phyloP scores from a whole-genome alignment of 2,797 vertebrate genomes.

The Danio kyathit region DNA sequence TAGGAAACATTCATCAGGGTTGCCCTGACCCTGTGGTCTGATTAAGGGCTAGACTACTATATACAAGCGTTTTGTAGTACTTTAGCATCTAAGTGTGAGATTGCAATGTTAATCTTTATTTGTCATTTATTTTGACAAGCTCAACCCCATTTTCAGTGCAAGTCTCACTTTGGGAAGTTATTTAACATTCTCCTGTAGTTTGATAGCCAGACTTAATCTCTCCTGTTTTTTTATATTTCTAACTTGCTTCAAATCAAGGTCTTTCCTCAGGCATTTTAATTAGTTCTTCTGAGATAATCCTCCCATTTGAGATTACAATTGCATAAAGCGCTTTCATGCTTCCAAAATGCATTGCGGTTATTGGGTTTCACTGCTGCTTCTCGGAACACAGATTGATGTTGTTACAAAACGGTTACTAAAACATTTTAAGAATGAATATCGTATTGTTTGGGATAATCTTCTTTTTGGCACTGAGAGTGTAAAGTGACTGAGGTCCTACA shows the following conservation, averaged over 20 bases:
- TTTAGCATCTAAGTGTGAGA: background rate
- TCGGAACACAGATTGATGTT: slow-evolving; percentile 24
- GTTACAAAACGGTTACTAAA: slow-evolving; percentile 34
- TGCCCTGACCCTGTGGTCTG: too few species aligned
- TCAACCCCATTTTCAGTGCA: background rate
- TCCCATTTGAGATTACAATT: slow-evolving; percentile 38
- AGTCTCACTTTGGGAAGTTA: slow-evolving; percentile 7
- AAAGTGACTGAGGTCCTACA: background rate
- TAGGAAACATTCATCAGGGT: too few species aligned
- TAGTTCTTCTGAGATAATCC: slow-evolving; percentile 48
- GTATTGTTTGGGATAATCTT: slow-evolving; percentile 20
- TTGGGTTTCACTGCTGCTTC: slow-evolving; percentile 11
- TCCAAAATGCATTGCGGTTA: slow-evolving; percentile 9
- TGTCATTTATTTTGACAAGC: background rate
- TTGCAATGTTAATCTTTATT: slow-evolving; percentile 7
- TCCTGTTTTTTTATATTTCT: slow-evolving; percentile 3
- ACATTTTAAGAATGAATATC: slow-evolving; percentile 8
- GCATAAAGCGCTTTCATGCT: slow-evolving; percentile 37
- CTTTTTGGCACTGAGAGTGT: background rate
- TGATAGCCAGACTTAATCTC: slow-evolving; percentile 31
- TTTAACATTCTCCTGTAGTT: slow-evolving; percentile 36
- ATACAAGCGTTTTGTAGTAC: background rate
- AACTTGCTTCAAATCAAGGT: slow-evolving; percentile 40
- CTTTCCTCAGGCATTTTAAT: slow-evolving; percentile 53
- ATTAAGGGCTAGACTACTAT: too few species aligned